phyloP scores from a whole-genome alignment of 2,888 invertebrate genomes.

The Erpobdella octoculata region DNA sequence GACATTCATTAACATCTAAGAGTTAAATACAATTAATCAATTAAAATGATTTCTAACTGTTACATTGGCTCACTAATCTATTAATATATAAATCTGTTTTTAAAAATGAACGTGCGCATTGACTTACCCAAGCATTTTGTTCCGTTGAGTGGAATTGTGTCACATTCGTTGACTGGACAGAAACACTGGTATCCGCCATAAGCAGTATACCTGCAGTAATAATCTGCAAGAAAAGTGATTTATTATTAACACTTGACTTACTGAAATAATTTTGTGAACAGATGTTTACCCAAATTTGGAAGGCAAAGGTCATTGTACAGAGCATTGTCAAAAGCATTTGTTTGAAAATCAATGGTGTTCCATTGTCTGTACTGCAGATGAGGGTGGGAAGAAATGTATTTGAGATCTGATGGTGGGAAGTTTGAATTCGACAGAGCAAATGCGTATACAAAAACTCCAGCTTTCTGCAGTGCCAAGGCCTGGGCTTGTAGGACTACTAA shows the following conservation, averaged over 20 bases:
- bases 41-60: too few species aligned
- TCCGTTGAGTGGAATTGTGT: slow-evolving; percentile 32
- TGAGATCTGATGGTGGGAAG: slow-evolving; percentile 3
- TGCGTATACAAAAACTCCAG: slow-evolving; percentile 11
- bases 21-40: too few species aligned
- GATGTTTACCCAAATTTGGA: slow-evolving; percentile 4
- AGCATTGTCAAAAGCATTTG: slow-evolving; percentile 6
- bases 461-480: background rate
- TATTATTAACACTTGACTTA: background rate
- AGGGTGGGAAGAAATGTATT: slow-evolving; percentile 26
- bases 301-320: slow-evolving; percentile 18
- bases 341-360: background rate
- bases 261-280: background rate
- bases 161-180: slow-evolving; percentile 28
- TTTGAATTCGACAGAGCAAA: background rate
- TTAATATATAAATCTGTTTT: background rate
- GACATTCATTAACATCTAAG: slow-evolving; percentile 35
- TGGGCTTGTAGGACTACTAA: background rate
- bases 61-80: background rate
- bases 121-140: slow-evolving; percentile 32
- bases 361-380: slow-evolving; percentile 29
- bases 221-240: background rate
- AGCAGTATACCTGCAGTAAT: slow-evolving; percentile 20
- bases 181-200: slow-evolving; percentile 33
- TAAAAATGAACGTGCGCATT: too few species aligned